Evolutionary conservation across 2,113 vertebrate species (phyloP), one percentile per base, ranked within the genome.

Genomic region (Lanius ludovicianus): DNA sequence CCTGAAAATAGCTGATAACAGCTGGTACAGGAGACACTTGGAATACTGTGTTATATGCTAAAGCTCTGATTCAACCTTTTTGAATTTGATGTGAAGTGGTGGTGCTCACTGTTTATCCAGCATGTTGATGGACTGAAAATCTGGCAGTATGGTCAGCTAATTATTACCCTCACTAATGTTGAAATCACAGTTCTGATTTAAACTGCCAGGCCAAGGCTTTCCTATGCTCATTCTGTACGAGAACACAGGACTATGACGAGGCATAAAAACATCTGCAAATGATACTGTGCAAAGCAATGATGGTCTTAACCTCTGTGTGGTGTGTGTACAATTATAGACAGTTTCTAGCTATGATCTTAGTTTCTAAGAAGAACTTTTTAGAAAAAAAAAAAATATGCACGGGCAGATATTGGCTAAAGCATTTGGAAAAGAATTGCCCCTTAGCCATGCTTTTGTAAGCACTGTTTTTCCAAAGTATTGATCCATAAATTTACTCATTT

Each of bases 211-310:
- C 30, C 74, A 82, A 11, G 67, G 50, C 28, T 89, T 76, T 50
- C 17, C 62, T 77, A 27, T 0, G 0, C 39, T 39, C 41, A 30
- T 70, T 14, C 46, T 87, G 39, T 47, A 50, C 0, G 1, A 92
- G 52, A 85, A 78, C 30, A 33, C 6, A 21, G 33, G 59, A 55
- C 47, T 52, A 5, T 16, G 21, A 64, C 23, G 33, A 10, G 27
- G 35, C 7, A 15, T n/a, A 70, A 80, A 89, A 62, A 44, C 13
- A 19, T 37, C 50, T 85, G 63, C 42, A 91, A 71, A 82, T 44
- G 7, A 42, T 19, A 30, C 5, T 47, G 56, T 22, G 28, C 22
- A 59, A 57, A 88, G 52, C 52, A 85, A 23, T 57, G 63, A 28
- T 70, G n/a, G n/a, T 27, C 6, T 4, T 24, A 60, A 55, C 20